Base-by-base conservation (phyloP, 2,797 vertebrate genomes). In the Xerus rutilus region DNA sequence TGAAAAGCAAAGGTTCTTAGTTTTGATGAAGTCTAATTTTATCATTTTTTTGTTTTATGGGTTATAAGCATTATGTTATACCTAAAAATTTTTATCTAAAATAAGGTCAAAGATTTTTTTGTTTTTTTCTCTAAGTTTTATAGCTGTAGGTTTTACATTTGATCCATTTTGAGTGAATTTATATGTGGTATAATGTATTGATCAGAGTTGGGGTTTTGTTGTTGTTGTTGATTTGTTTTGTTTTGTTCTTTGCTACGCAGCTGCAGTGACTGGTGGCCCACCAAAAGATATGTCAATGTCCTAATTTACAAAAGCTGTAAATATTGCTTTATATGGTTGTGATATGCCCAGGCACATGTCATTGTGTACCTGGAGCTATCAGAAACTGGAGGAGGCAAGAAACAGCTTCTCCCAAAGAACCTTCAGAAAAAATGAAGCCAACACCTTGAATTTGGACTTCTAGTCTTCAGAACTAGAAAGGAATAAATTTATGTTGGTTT, bases 111-210 rank as follows among this genome's bases (percentile, higher is more conserved):
- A 87, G n/a, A 35, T 47, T 70, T 77, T 49, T 79, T 47, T 69
- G 21, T 76, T 93, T 86, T 82, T 54, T 92, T 92, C 35, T 49
- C 57, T 30, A 89, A 85, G 23, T 72, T 84, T 95, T 92, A 65
- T 35, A 77, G 21, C 54, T 95, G 21, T 25, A 74, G 59, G 52
- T 74, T 78, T 95, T 70, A 92, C 28, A 72, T 64, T 76, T 89
- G n/a, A 59, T 86, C 23, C 32, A n/a, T 62, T 92, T 89, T 72
- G 6, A 43, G 43, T 92, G 77, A 65, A 62, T 90, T 90, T 94
- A 1, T 45, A n/a, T 35, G 7, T 92, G 23, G 52, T 28, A 59
- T 17, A 84, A 39, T 73, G 17, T 73, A n/a, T 62, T 76, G 30
- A 64, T 64, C 85, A 28, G 30, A 52, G 15, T 57, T 85, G 72